Evolutionary conservation across 2,113 vertebrate species (phyloP).

Genomic region (Anarrhichthys ocellatus): DNA sequence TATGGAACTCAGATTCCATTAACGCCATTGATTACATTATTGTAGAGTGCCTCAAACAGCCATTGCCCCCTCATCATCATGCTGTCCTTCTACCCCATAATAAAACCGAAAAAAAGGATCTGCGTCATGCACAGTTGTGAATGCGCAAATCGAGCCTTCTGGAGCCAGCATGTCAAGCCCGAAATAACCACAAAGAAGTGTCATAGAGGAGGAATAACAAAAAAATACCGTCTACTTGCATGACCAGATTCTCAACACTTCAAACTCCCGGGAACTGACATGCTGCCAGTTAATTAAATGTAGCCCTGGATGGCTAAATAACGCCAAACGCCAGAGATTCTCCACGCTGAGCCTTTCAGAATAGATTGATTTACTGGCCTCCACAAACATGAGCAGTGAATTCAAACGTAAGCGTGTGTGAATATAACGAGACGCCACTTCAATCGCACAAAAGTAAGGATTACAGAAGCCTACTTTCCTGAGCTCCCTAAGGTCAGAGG

Average conservation of each 20-base stretch:
- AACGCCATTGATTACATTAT: conserved; percentile 54
- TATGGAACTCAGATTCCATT: conserved; percentile 60
- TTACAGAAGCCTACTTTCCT: conserved; percentile 57
- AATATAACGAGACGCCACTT: conserved; percentile 41
- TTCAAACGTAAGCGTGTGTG: conserved; percentile 49
- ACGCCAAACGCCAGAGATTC: not conserved
- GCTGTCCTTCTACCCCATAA: conserved; percentile 30
- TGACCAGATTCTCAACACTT: conserved; percentile 41
- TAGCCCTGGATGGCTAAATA: conserved; percentile 19
- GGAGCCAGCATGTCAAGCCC: conserved; percentile 12
- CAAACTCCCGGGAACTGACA: conserved; percentile 32
- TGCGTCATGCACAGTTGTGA: conserved; percentile 27
- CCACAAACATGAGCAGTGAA: conserved; percentile 42
- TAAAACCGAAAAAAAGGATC: conserved; percentile 23
- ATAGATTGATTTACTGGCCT: conserved; percentile 41
- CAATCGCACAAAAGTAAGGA: conserved; percentile 56
- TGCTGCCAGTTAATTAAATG: conserved; percentile 54
- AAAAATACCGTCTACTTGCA: conserved; percentile 10
- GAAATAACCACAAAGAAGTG: conserved; percentile 24
- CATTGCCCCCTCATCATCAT: conserved; percentile 39
- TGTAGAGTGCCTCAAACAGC: conserved; percentile 38
- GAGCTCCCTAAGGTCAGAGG: conserved; percentile 50
- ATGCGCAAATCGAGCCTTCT: conserved; percentile 9
- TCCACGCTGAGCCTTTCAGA: conserved; percentile 15
- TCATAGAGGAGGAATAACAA: conserved; percentile 19